Evolutionary conservation across 2,113 vertebrate species (phyloP).

Genomic region (Scalopus aquaticus): DNA sequence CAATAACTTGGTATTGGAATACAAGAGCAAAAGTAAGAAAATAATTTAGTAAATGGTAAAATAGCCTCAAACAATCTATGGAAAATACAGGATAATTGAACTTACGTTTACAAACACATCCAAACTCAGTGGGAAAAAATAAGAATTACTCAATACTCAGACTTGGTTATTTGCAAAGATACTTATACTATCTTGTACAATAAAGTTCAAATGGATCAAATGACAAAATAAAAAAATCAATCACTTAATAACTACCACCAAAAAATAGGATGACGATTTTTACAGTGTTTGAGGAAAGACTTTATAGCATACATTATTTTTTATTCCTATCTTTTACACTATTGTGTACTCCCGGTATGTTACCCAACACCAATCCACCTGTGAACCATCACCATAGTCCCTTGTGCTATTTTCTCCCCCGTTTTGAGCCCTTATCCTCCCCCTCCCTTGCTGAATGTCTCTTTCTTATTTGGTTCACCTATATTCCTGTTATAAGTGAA

Average conservation of each 20-base stretch:
- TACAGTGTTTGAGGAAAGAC: neutral
- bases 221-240: neutral
- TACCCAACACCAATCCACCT: no score
- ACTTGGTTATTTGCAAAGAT: neutral
- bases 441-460: no score
- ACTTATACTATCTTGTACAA: neutral
- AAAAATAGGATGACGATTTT: neutral
- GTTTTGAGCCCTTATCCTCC: no score
- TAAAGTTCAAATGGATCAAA: neutral
- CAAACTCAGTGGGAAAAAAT: neutral
- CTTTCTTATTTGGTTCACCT: no score
- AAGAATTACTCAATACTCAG: neutral
- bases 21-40: neutral
- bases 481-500: no score
- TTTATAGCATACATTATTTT: neutral
- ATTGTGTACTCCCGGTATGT: no score
- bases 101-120: neutral
- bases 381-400: no score
- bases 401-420: no score
- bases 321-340: no score
- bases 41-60: neutral
- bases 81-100: neutral
- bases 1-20: neutral
- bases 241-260: neutral
- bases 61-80: neutral